Base-by-base conservation (phyloP, 2,797 vertebrate species). In the Enteromius paludinosus region DNA sequence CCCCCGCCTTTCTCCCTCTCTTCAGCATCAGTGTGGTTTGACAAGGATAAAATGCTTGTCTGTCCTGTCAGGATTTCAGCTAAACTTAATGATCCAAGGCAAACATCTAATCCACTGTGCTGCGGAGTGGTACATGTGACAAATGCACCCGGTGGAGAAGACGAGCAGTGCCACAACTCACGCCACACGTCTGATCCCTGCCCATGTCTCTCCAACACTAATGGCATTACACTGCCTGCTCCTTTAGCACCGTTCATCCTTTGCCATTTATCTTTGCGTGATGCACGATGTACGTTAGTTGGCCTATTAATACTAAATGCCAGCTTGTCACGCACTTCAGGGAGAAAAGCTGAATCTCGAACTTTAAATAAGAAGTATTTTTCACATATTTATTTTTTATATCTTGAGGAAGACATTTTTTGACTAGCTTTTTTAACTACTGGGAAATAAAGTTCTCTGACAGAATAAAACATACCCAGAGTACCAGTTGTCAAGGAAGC, bases 21-120 rank as follows among this genome's bases (percentile, higher is more conserved):
- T 49, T n/a, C 59, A 69, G 69, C 41, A 45, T 66, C 64, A 52
- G 82, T 71, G 70, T 78, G 79, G 72, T 86, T 85, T 85, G 88
- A 86, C 86, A 87, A 74, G 84, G 83, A 88, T 86, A 80, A 85
- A 86, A 87, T 25, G 72, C 85, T 87, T 87, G 85, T 88, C 86
- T 85, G 70, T 81, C 75, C 84, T 87, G 87, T 89, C 84, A 85
- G 81, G 84, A 84, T 88, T 86, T 87, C 84, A 89, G 82, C 85
- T 86, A 88, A 86, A 88, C 85, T 86, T 89, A 89, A 89, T 87
- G 88, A 87, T 84, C 87, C 84, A 85, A 84, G 66, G 84, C 79
- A 80, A 88, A 83, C 88, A 87, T 84, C 87, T 88, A 86, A 87
- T 87, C 85, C 86, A 85, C 79, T 87, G 73, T 84, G 82, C 82